Evolutionary conservation across 2,113 vertebrate genomes (phyloP).

Genomic region (Chaetura pelagica): DNA sequence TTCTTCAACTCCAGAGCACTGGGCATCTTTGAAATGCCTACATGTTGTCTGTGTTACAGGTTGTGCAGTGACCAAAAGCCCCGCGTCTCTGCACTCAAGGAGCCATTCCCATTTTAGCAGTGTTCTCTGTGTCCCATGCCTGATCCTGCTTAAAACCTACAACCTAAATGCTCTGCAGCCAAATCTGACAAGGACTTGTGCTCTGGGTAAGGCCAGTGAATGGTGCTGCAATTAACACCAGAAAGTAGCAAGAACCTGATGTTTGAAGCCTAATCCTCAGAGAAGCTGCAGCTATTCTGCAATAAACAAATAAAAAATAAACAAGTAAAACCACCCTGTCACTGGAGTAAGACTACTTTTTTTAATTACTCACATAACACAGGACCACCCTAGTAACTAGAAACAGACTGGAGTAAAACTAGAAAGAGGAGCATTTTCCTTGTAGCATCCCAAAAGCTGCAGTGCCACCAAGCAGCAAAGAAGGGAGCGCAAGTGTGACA

Average conservation of each 20-base stretch:
- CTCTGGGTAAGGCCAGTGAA: not conserved
- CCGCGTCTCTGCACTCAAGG: not conserved
- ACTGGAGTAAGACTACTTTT: not conserved
- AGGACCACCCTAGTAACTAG: not conserved
- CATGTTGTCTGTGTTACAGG: not conserved
- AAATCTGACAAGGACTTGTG: not conserved
- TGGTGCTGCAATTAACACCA: not conserved
- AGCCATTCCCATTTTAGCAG: not conserved
- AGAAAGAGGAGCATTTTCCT: not conserved
- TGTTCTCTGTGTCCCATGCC: too few species aligned
- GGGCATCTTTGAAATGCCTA: not conserved
- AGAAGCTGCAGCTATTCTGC: not conserved
- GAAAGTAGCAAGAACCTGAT: not conserved
- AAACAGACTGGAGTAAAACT: not conserved
- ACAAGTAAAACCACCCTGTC: not conserved
- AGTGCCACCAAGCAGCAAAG: not conserved
- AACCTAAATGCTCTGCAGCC: not conserved
- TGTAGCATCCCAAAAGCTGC: not conserved
- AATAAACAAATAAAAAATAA: not conserved
- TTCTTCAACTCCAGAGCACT: not conserved
- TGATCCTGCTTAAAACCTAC: not conserved
- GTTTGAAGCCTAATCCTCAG: not conserved
- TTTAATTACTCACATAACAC: not conserved
- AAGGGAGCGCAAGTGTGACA: not conserved
- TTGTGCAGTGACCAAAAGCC: not conserved